Evolutionary conservation across 2,888 invertebrate species (phyloP).

Genomic region (Eurois occulta): DNA sequence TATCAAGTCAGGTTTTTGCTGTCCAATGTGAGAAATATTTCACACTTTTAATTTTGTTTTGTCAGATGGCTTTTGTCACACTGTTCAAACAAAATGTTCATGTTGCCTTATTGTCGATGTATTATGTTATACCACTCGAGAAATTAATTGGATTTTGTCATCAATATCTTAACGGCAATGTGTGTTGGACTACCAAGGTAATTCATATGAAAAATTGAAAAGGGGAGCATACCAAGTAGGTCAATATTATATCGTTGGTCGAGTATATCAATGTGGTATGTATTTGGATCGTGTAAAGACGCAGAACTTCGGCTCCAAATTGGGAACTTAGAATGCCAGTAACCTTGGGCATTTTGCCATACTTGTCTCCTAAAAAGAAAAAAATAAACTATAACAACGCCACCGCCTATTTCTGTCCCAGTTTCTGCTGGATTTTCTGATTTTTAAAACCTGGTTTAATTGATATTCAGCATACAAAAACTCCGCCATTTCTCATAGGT

Average conservation of each 20-base stretch:
- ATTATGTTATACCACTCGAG: background rate
- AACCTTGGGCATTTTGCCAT: conserved; percentile 69
- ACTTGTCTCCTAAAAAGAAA: conserved; percentile 35
- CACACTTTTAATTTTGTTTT: conserved; percentile 5
- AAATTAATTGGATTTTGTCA: conserved; percentile 26
- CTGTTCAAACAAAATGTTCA: background rate
- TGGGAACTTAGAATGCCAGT: conserved; percentile 37
- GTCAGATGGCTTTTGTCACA: conserved; percentile 4
- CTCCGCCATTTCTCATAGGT: background rate
- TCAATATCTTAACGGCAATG: conserved; percentile 9
- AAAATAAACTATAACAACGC: conserved; percentile 4
- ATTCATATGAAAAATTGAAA: background rate
- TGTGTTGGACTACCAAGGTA: background rate
- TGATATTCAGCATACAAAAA: background rate
- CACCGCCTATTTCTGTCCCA: conserved; percentile 7
- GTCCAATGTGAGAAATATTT: conserved; percentile 8
- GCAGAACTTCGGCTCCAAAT: conserved; percentile 27
- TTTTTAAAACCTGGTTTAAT: background rate
- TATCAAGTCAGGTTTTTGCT: conserved; percentile 5
- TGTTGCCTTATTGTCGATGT: background rate
- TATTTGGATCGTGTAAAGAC: conserved; percentile 17
- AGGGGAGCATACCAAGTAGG: conserved; percentile 3
- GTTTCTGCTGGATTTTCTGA: background rate
- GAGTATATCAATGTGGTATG: background rate
- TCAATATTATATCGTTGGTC: background rate